These are phyloP conservation scores for Micropoecilia bifurca DNA, from an alignment of 2,797 vertebrate species.

Conservation along the genomic window DNA sequence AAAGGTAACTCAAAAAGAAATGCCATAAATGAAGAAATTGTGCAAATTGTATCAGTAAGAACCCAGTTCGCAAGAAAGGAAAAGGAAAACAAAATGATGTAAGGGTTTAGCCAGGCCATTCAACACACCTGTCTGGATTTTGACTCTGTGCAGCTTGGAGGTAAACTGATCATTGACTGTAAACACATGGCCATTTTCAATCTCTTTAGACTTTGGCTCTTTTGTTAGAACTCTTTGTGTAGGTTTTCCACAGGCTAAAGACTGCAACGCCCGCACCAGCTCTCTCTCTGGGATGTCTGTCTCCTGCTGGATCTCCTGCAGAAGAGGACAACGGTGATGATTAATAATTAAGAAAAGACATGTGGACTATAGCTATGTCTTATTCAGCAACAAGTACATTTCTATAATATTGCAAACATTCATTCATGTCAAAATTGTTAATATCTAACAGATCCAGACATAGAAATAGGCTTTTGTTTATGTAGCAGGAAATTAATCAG, in stretches of 20 bases:
- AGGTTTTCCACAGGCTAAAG: constrained; percentile 92
- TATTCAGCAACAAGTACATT: background rate
- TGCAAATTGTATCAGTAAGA: too few relatives aligned
- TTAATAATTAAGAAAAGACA: background rate
- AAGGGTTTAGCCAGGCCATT: background rate
- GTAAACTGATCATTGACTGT: constrained; percentile 99
- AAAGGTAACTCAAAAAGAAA: constrained; percentile 2
- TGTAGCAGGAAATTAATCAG: background rate
- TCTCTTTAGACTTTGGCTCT: constrained; percentile 98
- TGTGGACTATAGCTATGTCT: background rate
- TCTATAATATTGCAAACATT: background rate
- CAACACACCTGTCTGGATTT: constrained; percentile 83
- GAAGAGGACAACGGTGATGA: background rate
- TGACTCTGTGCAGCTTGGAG: constrained; percentile 98
- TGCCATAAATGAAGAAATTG: background rate
- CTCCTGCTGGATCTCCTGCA: constrained; percentile 97
- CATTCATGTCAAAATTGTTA: background rate
- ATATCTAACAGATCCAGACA: background rate
- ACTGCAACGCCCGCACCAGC: constrained; percentile 93
- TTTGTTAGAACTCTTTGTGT: constrained; percentile 98
- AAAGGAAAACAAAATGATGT: background rate
- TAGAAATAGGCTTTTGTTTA: background rate
- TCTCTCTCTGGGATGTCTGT: constrained; percentile 98
- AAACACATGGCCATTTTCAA: constrained; percentile 97
- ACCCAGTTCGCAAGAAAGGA: too few relatives aligned